Conservation (phyloP, 2,888 invertebrate species). For the Pyrgus malvae region DNA sequence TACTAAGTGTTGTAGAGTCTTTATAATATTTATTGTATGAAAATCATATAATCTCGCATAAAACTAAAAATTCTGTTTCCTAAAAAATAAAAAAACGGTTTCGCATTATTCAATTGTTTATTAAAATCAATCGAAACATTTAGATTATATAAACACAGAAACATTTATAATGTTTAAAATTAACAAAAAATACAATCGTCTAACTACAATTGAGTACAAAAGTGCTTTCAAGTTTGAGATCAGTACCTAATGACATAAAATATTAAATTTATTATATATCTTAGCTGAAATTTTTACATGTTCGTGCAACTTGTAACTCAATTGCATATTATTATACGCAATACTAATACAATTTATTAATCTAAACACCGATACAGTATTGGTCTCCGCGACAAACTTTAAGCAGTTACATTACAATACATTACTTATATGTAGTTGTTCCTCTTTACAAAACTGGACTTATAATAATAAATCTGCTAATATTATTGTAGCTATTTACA, state of each 20-base stretch:
- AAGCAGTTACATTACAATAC: slow-evolving; percentile 32
- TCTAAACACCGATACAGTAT: slow-evolving; percentile 30
- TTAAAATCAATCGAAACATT: slow-evolving; percentile 66
- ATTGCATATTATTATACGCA: slow-evolving; percentile 1
- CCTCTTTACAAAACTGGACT: slow-evolving; percentile 68
- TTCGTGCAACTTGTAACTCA: not conserved
- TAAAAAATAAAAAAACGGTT: not conserved
- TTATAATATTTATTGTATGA: no score
- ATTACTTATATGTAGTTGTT: slow-evolving; percentile 69
- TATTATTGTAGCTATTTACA: not conserved
- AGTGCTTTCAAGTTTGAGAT: not conserved
- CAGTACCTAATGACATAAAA: not conserved
- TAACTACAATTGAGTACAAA: slow-evolving; percentile 6
- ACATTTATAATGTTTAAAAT: slow-evolving; percentile 40
- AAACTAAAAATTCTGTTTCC: no score
- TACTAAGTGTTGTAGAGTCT: no score
- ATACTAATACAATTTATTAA: not conserved
- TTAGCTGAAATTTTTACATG: not conserved
- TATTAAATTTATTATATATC: not conserved
- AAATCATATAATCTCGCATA: no score
- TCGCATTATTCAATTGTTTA: slow-evolving; percentile 63
- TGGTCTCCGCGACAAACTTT: slow-evolving; percentile 36
- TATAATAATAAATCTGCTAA: slow-evolving; percentile 29
- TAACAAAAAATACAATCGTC: slow-evolving; percentile 1
- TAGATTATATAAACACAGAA: slow-evolving; percentile 53